phyloP scores from a whole-genome alignment of 1,140 invertebrate genomes.

The Aphelinus certus region DNA sequence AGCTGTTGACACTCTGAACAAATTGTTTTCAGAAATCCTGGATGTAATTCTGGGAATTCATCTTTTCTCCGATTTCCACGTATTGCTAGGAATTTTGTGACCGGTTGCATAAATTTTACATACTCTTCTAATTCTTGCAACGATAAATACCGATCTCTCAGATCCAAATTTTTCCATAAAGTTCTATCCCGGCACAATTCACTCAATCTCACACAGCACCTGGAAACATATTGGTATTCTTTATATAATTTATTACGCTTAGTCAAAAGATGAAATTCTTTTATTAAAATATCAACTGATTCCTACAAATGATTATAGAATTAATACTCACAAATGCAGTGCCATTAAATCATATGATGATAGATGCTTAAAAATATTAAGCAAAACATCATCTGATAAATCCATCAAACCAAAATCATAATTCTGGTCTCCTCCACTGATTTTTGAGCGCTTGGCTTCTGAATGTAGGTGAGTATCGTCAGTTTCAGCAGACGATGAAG shows the following conservation, averaged over 20 bases:
- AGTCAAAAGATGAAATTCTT: not conserved
- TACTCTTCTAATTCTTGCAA: slow-evolving; percentile 61
- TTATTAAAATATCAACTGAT: too few species aligned
- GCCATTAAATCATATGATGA: slow-evolving; percentile 63
- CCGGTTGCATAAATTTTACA: slow-evolving; percentile 60
- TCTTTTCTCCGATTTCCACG: slow-evolving; percentile 48
- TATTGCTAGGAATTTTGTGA: slow-evolving; percentile 63
- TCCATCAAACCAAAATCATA: slow-evolving; percentile 47
- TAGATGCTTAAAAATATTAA: slow-evolving; percentile 66
- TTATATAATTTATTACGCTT: slow-evolving; percentile 2
- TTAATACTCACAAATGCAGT: slow-evolving; percentile 62
- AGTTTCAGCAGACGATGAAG: slow-evolving; percentile 53
- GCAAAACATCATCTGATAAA: slow-evolving; percentile 67
- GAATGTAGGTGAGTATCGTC: slow-evolving; percentile 40
- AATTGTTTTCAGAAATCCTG: slow-evolving; percentile 54
- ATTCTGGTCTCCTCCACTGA: slow-evolving; percentile 34
- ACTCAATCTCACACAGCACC: slow-evolving; percentile 63
- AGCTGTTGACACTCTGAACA: slow-evolving; percentile 54
- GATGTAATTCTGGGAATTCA: slow-evolving; percentile 43
- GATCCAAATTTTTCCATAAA: slow-evolving; percentile 66
- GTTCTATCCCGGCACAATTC: slow-evolving; percentile 64
- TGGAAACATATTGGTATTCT: slow-evolving; percentile 37
- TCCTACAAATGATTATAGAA: too few species aligned
- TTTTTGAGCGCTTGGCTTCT: slow-evolving; percentile 49
- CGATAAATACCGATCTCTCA: slow-evolving; percentile 56